Conservation (phyloP, 2,888 invertebrate species). For the Lumbricus terrestris region DNA sequence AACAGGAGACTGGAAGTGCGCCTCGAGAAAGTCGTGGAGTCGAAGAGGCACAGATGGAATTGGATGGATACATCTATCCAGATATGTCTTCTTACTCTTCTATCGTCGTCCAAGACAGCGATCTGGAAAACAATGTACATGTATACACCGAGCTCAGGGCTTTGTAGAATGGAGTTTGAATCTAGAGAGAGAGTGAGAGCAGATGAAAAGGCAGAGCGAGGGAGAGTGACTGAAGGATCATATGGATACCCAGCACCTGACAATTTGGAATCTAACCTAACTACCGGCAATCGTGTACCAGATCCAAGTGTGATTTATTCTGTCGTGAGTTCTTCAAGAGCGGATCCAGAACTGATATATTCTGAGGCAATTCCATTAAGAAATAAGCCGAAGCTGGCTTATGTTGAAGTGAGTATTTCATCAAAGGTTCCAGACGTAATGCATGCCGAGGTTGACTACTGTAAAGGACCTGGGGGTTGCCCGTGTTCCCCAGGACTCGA, state of each 20-base stretch:
- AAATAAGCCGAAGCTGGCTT: too few relatives aligned
- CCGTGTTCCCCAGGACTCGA: too few relatives aligned
- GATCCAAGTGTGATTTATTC: too few relatives aligned
- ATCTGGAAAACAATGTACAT: not conserved
- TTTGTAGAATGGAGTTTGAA: not conserved
- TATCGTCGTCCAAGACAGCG: not conserved
- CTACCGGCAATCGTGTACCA: too few relatives aligned
- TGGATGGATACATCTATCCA: not conserved
- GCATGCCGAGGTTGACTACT: too few relatives aligned
- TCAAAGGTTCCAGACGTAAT: too few relatives aligned
- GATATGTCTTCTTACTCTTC: not conserved
- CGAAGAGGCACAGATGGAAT: not conserved
- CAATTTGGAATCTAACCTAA: too few relatives aligned
- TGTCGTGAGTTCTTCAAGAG: too few relatives aligned
- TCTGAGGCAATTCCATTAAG: too few relatives aligned
- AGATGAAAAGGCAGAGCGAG: not conserved
- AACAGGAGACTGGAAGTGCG: not conserved
- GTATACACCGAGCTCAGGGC: not conserved
- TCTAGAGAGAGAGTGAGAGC: not conserved
- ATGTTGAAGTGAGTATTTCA: too few relatives aligned
- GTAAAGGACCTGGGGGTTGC: too few relatives aligned
- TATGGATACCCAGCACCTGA: not conserved
- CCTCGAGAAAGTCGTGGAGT: not conserved
- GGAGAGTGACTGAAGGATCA: not conserved
- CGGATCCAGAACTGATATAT: too few relatives aligned